Base-by-base conservation (phyloP, 2,113 vertebrate species). In the Emberiza fucata region DNA sequence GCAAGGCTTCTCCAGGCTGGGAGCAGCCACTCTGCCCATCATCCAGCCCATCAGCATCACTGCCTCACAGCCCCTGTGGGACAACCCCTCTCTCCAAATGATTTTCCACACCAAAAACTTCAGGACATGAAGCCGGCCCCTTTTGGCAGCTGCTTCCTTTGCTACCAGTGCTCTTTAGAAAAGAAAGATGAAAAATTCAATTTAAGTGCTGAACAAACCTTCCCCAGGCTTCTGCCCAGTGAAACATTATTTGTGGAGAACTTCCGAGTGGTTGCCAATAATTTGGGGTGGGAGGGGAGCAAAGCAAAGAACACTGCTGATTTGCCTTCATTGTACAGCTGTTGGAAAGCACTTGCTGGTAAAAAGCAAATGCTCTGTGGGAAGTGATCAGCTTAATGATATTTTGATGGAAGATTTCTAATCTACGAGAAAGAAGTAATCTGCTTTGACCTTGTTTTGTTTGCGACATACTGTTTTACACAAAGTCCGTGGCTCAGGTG, bases 71-170 rank as follows among this genome's bases (percentile, higher is more conserved):
- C 65, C 47, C 39, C 17, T 1, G 3, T 13, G 40, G 48, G 76
- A 31, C 66, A 72, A 51, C 2, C 8, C 25, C 33, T 13, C 4
- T 51, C 75, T 44, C 48, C 37, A 40, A 33, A 12, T 4, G 1
- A 25, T 56, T 77, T 86, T 48, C 51, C 3, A 1, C 33, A 85
- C 18, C 14, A 77, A 70, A 89, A 88, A 12, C 33, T 51, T 57
- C 33, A 40, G 75, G 24, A 31, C 28, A 8, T 0, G 2, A 65
- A 40, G 45, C 37, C 0, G 0, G 19, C 17, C 37, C 48, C 64
- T 81, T 51, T 35, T 2, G 7, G 37, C n/a, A 66, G 21, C 42
- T 50, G 27, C 29, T 71, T 31, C 39, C 6, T 3, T 53, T 81
- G n/a, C 28, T 89, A 31, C 39, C 14, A n/a, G 56, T 0, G 2